phyloP scores from a whole-genome alignment of 2,888 invertebrate genomes.

The Sicus ferrugineus region DNA sequence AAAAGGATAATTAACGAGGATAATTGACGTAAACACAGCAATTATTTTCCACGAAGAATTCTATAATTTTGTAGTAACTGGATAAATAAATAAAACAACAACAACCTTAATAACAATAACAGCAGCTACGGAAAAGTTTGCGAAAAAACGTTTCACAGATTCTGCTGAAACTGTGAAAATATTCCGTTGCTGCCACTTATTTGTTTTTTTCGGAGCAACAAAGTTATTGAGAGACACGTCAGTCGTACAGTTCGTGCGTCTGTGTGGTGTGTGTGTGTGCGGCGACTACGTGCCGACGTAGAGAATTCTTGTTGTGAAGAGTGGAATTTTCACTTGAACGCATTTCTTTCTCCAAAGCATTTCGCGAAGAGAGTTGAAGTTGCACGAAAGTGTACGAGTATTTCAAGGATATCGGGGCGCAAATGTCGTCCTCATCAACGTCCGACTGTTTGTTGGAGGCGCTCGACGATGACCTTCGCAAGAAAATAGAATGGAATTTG shows the following conservation, averaged over 20 bases:
- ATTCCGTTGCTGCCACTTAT: too few relatives aligned
- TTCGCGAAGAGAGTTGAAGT: conserved; percentile 26
- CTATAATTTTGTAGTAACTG: too few relatives aligned
- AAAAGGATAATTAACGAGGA: too few relatives aligned
- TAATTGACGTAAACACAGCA: too few relatives aligned
- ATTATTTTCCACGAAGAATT: too few relatives aligned
- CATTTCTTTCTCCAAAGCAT: neutral
- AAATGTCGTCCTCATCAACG: conserved; percentile 6
- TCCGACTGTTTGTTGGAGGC: neutral
- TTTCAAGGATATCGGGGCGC: too few relatives aligned
- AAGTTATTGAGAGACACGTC: neutral
- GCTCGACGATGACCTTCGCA: conserved; percentile 23
- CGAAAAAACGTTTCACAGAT: too few relatives aligned
- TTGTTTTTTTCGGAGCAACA: too few relatives aligned
- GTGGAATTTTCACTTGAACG: conserved; percentile 22
- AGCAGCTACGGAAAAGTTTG: too few relatives aligned
- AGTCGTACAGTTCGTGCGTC: neutral
- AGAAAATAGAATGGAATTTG: conserved; percentile 22
- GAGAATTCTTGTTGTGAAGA: neutral
- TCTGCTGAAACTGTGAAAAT: too few relatives aligned
- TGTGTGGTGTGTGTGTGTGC: neutral
- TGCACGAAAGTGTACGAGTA: conserved; percentile 13
- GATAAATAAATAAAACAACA: too few relatives aligned
- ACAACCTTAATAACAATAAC: too few relatives aligned
- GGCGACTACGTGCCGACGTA: conserved; percentile 5